phyloP scores from a whole-genome alignment of 2,888 invertebrate genomes.

The Caenorhabditis panamensis region DNA sequence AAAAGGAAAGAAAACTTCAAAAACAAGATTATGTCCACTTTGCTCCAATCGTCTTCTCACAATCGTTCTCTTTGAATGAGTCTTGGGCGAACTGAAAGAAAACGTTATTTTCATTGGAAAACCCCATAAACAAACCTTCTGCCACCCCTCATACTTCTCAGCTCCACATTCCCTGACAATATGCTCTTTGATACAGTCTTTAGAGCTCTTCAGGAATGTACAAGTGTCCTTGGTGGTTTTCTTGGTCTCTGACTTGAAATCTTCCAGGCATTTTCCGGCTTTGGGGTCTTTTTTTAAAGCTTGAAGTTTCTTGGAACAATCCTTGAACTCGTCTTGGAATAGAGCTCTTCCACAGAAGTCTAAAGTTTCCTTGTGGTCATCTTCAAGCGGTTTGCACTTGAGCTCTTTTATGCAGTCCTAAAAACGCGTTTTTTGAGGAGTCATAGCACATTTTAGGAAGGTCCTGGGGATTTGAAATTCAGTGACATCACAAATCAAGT shows the following conservation, averaged over 20 bases:
- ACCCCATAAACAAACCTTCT: too few species aligned
- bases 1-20: background rate
- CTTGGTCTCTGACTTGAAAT: conserved; percentile 53
- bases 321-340: conserved; percentile 51
- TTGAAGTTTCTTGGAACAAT: conserved; percentile 45
- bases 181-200: conserved; percentile 48
- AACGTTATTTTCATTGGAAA: background rate
- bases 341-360: conserved; percentile 49
- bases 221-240: conserved; percentile 48
- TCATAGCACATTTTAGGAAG: too few species aligned
- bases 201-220: conserved; percentile 48
- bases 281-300: conserved; percentile 45
- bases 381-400: conserved; percentile 49
- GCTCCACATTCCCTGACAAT: conserved; percentile 49
- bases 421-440: too few species aligned
- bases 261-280: conserved; percentile 44
- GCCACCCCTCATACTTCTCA: conserved; percentile 39
- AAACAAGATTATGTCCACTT: conserved; percentile 50
- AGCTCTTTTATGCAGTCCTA: conserved; percentile 54
- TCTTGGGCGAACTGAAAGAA: conserved; percentile 50
- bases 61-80: conserved; percentile 45
- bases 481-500: too few species aligned
- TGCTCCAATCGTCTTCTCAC: conserved; percentile 42
- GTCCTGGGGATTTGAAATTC: too few species aligned
- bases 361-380: conserved; percentile 45